Conservation (phyloP, 2,797 vertebrate species). For the Phrynocephalus forsythii region DNA sequence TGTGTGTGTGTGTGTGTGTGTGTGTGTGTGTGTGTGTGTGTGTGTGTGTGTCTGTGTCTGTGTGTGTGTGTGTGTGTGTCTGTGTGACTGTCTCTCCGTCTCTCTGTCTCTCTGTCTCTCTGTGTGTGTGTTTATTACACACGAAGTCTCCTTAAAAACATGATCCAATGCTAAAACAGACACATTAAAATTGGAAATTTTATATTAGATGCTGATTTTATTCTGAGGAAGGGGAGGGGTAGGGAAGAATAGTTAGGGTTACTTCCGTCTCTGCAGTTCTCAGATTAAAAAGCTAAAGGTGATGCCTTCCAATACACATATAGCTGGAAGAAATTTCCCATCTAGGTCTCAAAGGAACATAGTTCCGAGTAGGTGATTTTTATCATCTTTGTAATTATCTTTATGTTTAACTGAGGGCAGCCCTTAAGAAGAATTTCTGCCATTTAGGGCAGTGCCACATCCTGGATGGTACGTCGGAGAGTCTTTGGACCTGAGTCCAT, state of each 20-base stretch:
- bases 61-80: neutral
- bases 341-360: too few species aligned
- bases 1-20: neutral
- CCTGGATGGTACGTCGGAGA: too few species aligned
- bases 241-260: neutral
- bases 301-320: neutral
- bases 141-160: neutral
- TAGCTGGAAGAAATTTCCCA: neutral
- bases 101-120: too few species aligned
- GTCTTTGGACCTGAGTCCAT: too few species aligned
- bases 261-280: too few species aligned
- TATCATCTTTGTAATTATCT: too few species aligned
- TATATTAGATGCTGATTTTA: neutral
- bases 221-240: neutral
- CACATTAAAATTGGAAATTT: neutral
- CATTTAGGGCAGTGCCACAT: too few species aligned
- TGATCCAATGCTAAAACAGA: neutral
- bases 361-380: too few species aligned
- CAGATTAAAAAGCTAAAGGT: neutral
- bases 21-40: neutral
- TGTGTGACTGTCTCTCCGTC: too few species aligned
- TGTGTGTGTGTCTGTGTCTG: too few species aligned
- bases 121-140: neutral
- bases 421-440: too few species aligned
- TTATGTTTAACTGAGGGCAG: too few species aligned